phyloP scores from a whole-genome alignment of 2,888 invertebrate genomes.

The Caenorhabditis drosophilae region DNA sequence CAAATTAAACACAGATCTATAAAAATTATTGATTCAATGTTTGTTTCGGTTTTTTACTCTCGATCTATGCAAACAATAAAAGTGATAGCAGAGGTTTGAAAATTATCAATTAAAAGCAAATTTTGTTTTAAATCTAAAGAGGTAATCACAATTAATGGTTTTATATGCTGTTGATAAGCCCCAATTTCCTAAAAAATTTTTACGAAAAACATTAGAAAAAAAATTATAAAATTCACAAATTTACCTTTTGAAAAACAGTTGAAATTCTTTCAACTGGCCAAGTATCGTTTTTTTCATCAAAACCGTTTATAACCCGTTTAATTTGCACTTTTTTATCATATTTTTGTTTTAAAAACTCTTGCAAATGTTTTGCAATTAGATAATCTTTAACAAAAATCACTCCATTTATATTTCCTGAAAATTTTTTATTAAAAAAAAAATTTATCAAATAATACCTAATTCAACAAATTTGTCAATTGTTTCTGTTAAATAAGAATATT shows the following conservation, averaged over 20 bases:
- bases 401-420: background rate
- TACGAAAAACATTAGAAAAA: slow-evolving; percentile 7
- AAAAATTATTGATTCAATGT: background rate
- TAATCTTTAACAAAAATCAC: background rate
- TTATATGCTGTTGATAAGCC: background rate
- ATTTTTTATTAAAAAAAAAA: background rate
- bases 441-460: slow-evolving; percentile 15
- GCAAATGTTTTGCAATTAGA: background rate
- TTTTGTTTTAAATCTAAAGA: background rate
- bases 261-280: slow-evolving; percentile 21
- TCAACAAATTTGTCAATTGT: slow-evolving; percentile 22
- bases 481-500: slow-evolving; percentile 16
- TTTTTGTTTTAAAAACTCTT: background rate
- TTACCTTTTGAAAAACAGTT: slow-evolving; percentile 21
- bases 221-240: slow-evolving; percentile 1
- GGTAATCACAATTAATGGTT: background rate
- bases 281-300: background rate
- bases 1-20: slow-evolving; percentile 14
- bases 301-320: background rate
- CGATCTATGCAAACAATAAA: slow-evolving; percentile 20
- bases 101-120: slow-evolving; percentile 2
- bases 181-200: background rate
- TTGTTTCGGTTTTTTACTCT: slow-evolving; percentile 4
- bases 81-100: slow-evolving; percentile 18
- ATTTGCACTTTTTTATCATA: background rate